Percentiles rank a stretch among this genome's conserved stretches.
Conservation (phyloP, 1,140 invertebrate species). For the Carposina sasakii region DNA sequence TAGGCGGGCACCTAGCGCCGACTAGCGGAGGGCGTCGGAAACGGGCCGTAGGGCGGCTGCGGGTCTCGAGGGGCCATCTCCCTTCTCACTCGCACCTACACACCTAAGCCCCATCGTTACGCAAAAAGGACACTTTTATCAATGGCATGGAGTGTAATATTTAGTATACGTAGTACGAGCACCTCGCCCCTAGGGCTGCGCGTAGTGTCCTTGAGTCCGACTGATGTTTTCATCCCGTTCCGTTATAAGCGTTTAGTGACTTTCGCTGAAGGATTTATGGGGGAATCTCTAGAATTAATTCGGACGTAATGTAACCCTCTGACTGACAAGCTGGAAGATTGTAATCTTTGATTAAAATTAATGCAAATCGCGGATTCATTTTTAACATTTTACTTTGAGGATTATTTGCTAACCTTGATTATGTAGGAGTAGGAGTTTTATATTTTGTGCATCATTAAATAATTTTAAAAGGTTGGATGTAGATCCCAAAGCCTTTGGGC, state of each 20-base stretch:
- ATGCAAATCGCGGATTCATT: too few relatives aligned
- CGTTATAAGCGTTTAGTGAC: slow-evolving; percentile 69
- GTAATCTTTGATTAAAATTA: too few relatives aligned
- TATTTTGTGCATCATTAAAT: too few relatives aligned
- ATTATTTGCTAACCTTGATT: too few relatives aligned
- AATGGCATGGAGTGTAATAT: slow-evolving; percentile 62
- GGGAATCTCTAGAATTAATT: slow-evolving; percentile 64
- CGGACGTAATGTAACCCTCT: slow-evolving; percentile 47
- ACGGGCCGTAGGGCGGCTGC: slow-evolving; percentile 43
- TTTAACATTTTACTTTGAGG: too few relatives aligned
- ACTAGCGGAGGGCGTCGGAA: slow-evolving; percentile 50
- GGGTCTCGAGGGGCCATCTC: slow-evolving; percentile 32
- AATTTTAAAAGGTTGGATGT: too few relatives aligned
- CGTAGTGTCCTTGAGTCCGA: slow-evolving; percentile 61
- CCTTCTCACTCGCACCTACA: slow-evolving; percentile 41
- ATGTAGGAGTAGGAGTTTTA: too few relatives aligned
- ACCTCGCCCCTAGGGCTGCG: slow-evolving; percentile 33
- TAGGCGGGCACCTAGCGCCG: slow-evolving; percentile 58
- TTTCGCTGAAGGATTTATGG: slow-evolving; percentile 63
- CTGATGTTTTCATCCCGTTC: slow-evolving; percentile 69
- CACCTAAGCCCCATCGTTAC: slow-evolving; percentile 37
- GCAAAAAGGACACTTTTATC: slow-evolving; percentile 64
- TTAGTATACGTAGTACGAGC: background rate
- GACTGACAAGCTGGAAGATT: too few relatives aligned
- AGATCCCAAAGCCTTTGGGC: too few relatives aligned